Conservation (phyloP, 2,888 invertebrate genomes). For the Hypsopygia costalis region DNA sequence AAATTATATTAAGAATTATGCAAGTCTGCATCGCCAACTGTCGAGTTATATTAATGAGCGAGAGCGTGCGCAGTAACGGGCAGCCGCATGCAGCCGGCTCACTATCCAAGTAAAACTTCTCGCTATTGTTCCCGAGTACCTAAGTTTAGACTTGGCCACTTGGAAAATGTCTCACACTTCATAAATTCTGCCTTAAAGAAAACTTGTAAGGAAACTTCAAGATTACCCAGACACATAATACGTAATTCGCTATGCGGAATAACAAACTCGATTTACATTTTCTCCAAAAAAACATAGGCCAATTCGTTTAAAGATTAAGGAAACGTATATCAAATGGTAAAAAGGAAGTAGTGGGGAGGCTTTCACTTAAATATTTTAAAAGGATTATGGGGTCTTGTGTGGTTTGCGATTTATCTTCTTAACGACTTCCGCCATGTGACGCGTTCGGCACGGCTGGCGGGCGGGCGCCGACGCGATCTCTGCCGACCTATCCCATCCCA, state of each 20-base stretch:
- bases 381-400: constrained; percentile 58
- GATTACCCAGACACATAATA: constrained; percentile 5
- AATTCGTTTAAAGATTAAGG: constrained; percentile 15
- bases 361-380: constrained; percentile 52
- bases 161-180: constrained; percentile 47
- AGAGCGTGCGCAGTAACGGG: constrained; percentile 7
- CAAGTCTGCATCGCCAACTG: constrained; percentile 34
- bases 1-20: constrained; percentile 33
- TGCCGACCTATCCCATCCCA: constrained; percentile 30
- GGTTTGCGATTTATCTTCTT: constrained; percentile 67
- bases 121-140: constrained; percentile 47
- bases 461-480: constrained; percentile 14
- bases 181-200: constrained; percentile 44
- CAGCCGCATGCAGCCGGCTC: constrained; percentile 13
- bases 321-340: constrained; percentile 28
- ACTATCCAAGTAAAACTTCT: constrained; percentile 40
- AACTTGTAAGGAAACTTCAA: constrained; percentile 40
- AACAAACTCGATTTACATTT: background rate
- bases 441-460: constrained; percentile 27
- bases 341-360: constrained; percentile 33
- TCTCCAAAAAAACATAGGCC: background rate
- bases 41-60: constrained; percentile 36
- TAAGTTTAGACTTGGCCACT: constrained; percentile 44
- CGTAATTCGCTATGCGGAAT: background rate
- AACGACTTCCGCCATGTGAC: constrained; percentile 66